Percentiles rank a stretch among this genome's conserved stretches.
Conservation (phyloP, 2,113 vertebrate genomes). For the Nibea coibor region DNA sequence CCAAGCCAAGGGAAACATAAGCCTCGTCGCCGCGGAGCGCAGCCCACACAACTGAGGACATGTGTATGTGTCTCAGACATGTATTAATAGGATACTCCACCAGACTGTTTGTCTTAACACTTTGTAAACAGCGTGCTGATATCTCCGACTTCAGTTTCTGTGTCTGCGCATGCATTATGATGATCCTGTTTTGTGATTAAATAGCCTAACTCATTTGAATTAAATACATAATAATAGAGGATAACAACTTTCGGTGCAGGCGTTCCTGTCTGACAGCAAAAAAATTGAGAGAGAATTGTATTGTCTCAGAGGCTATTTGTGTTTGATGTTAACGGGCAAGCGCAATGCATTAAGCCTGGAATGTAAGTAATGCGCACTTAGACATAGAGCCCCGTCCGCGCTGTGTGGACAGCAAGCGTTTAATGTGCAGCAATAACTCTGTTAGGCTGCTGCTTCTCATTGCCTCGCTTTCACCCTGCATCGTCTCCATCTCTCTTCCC, state of each 20-base stretch:
- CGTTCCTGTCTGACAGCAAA: conserved; percentile 24
- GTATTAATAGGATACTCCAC: conserved; percentile 37
- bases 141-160: conserved; percentile 40
- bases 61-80: conserved; percentile 21
- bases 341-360: conserved; percentile 77
- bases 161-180: conserved; percentile 44
- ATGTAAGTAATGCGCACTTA: conserved; percentile 83
- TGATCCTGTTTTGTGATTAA: conserved; percentile 39
- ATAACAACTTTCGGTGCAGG: conserved; percentile 38
- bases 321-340: conserved; percentile 71
- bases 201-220: conserved; percentile 31
- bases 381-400: conserved; percentile 59
- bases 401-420: conserved; percentile 69
- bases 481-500: conserved; percentile 33
- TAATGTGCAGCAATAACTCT: conserved; percentile 75
- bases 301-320: conserved; percentile 67
- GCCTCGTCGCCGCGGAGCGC: conserved; percentile 5
- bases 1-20: conserved; percentile 38
- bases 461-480: conserved; percentile 41
- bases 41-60: conserved; percentile 21
- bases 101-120: conserved; percentile 55
- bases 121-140: conserved; percentile 51
- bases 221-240: conserved; percentile 41
- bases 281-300: conserved; percentile 29
- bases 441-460: conserved; percentile 58